A percentile compares a stretch with the other conserved stretches of the same genome.
Evolutionary conservation across 2,113 vertebrate species (phyloP).

Genomic region (Onychostruthus taczanowskii): DNA sequence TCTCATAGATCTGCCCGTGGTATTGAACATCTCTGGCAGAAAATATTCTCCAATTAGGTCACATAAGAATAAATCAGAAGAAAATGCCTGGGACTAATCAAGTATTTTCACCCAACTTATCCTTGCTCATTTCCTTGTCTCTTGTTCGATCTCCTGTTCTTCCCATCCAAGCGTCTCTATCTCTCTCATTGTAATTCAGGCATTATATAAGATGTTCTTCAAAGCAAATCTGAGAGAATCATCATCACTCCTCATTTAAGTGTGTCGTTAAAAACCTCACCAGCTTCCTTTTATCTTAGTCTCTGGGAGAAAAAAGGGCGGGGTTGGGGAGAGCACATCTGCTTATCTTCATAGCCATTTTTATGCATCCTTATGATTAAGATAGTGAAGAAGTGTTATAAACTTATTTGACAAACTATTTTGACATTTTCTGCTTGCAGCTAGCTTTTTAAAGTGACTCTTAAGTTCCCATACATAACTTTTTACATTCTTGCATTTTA

Average conservation of each 20-base stretch:
- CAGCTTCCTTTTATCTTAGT: neutral
- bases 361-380: neutral
- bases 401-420: conserved; percentile 31
- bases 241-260: neutral
- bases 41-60: neutral
- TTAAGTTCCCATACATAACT: neutral
- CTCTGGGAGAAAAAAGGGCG: neutral
- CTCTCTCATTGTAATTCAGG: neutral
- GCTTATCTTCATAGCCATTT: conserved; percentile 3
- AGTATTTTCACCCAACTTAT: neutral
- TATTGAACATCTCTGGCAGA: neutral
- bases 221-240: neutral
- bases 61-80: neutral
- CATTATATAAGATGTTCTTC: neutral
- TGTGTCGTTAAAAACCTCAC: neutral
- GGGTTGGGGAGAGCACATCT: neutral
- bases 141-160: fast-evolving
- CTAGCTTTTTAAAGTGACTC: neutral
- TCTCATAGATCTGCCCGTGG: neutral
- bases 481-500: neutral
- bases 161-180: neutral
- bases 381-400: neutral
- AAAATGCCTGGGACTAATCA: neutral
- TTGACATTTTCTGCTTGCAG: neutral
- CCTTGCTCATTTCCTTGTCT: neutral